Base-by-base conservation (phyloP, 2,113 vertebrate species). In the Pedetes capensis region DNA sequence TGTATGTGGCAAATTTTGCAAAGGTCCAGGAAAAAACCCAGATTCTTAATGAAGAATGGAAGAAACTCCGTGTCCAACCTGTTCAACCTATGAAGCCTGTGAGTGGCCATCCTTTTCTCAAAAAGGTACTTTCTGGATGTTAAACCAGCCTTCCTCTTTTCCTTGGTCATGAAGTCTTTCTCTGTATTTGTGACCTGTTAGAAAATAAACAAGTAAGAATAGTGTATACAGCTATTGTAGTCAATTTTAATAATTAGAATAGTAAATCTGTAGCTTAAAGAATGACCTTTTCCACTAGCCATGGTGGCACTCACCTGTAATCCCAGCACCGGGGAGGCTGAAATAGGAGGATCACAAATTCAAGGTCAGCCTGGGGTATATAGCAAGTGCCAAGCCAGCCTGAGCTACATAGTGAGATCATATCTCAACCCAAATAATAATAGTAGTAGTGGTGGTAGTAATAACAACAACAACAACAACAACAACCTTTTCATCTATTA, bases 1-100 rank as follows among this genome's bases (percentile, higher is more conserved):
- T 99, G 29, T 99, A 99, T 96, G 98, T 99, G 97, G 98, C 99
- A 88, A 99, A 99, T 98, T 98, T 99, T 95, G 98, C 98, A 0
- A 99, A 99, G 96, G 99, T 99, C 92, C 99, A 99, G 71, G 98
- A 98, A 85, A 99, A 99, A 97, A 99, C 99, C 11, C 98, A 99
- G 3, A 95, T 99, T 55, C 98, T 99, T 92, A 99, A 99, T 47
- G 98, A 99, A 89, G 99, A 99, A 55, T 99, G 99, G 99, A 99
- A 99, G 97, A 99, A 99, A 83, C 99, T 99, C 74, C 98, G 99
- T 37, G 98, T 99, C 44, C 99, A 99, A 93, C 98, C 99, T 0
- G 98, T 99, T 74, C 99, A 99, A 51, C 23, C 99, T 76, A 98
- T 99, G 98, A 99, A 99, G 95, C 98, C 99, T 0, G 97, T 98